Percentiles rank a stretch among this genome's conserved stretches.
These are phyloP conservation scores for Charadrius vociferus DNA, from an alignment of 2,113 vertebrate genomes.

Conservation along the genomic window DNA sequence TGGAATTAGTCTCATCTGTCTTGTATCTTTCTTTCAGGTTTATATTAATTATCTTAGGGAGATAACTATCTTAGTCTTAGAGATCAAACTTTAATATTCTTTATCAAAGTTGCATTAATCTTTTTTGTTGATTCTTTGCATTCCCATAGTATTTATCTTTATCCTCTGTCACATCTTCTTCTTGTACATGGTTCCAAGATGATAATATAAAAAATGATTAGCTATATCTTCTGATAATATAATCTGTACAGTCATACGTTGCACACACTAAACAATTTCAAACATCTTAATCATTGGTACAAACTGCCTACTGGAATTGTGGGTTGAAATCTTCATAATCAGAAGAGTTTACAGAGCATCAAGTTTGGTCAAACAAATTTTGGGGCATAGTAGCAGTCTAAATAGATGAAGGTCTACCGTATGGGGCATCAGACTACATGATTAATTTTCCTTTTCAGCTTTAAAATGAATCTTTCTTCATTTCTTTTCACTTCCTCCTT, in stretches of 20 bases:
- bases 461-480: not conserved
- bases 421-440: not conserved
- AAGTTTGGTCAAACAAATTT: not conserved
- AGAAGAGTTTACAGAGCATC: not conserved
- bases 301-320: not conserved
- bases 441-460: not conserved
- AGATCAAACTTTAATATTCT: not conserved
- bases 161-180: not conserved
- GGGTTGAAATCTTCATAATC: not conserved
- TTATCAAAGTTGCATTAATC: not conserved
- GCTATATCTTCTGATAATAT: not conserved
- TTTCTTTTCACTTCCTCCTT: not conserved
- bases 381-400: not conserved
- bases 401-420: not conserved
- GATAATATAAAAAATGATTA: not conserved
- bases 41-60: not conserved
- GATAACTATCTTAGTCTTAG: not conserved
- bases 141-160: not conserved
- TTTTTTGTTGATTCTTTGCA: not conserved
- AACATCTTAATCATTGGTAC: not conserved
- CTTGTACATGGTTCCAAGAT: not conserved
- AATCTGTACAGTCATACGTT: not conserved
- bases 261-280: not conserved
- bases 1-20: not conserved
- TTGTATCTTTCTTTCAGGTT: not conserved